Percentiles rank a stretch among this genome's conserved stretches.
Evolutionary conservation across 2,113 vertebrate species (phyloP).

Genomic region (Ariopsis seemanni): DNA sequence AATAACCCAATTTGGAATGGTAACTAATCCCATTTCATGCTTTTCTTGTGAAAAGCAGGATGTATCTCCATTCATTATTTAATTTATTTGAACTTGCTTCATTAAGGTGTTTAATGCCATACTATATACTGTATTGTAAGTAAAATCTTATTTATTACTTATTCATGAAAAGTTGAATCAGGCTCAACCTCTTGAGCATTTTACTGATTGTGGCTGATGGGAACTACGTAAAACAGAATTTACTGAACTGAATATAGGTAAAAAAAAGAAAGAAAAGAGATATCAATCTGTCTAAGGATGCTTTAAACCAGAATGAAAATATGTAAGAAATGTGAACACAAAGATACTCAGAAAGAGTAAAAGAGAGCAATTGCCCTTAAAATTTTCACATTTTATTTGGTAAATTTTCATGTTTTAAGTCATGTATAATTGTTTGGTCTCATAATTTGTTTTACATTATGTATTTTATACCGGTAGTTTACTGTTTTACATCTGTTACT

Average conservation of each 20-base stretch:
- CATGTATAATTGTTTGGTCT: no score
- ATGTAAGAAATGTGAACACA: background rate
- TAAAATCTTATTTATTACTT: background rate
- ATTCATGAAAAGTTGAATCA: background rate
- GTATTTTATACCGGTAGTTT: no score
- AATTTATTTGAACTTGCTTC: background rate
- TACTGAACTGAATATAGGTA: no score
- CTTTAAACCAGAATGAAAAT: background rate
- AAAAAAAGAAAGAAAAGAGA: background rate
- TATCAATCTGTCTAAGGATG: background rate
- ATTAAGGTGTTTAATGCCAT: background rate
- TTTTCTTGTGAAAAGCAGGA: background rate
- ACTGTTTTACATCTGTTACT: no score
- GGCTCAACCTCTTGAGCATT: background rate
- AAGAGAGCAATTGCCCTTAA: background rate
- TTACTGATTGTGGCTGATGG: background rate
- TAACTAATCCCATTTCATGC: background rate
- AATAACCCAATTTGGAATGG: background rate
- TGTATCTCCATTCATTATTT: background rate
- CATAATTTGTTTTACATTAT: no score
- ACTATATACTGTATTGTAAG: background rate
- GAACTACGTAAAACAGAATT: background rate
- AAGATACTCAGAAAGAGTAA: background rate
- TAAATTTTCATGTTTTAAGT: no score
- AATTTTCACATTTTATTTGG: no score